A percentile compares a stretch with the other conserved stretches of the same genome.
Conservation (phyloP, 2,797 vertebrate genomes). For the Dryobates pubescens region DNA sequence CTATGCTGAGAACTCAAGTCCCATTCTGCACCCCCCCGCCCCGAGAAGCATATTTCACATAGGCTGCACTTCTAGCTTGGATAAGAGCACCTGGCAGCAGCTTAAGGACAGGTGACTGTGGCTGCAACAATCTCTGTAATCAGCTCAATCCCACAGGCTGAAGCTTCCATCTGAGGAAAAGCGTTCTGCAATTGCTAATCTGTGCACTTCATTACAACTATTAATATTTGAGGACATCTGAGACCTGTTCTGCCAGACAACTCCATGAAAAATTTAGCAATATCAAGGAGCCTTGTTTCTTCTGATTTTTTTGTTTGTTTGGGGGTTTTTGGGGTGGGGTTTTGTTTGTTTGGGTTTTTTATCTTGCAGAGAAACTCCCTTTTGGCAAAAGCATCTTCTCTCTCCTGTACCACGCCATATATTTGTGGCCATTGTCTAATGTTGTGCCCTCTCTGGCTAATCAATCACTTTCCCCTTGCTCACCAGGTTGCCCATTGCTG, state of each 20-base stretch:
- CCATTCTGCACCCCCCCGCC: background rate
- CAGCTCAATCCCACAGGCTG: background rate
- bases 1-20: background rate
- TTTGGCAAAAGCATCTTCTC: background rate
- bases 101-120: conserved; percentile 32
- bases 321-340: background rate
- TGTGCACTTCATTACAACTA: conserved; percentile 25
- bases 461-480: background rate
- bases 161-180: background rate
- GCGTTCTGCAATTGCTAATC: conserved; percentile 33
- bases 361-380: background rate
- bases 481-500: background rate
- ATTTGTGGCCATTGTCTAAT: background rate
- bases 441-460: background rate
- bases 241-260: conserved; percentile 30
- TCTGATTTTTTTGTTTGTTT: background rate
- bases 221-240: conserved; percentile 56
- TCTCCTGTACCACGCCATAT: fast-evolving
- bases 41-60: background rate
- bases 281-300: background rate
- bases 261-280: background rate
- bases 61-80: conserved; percentile 26
- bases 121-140: conserved; percentile 22
- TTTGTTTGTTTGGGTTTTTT: too few species aligned
- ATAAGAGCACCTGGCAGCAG: background rate